Conservation (phyloP, 2,888 invertebrate genomes). For the Euzophera pinguis region DNA sequence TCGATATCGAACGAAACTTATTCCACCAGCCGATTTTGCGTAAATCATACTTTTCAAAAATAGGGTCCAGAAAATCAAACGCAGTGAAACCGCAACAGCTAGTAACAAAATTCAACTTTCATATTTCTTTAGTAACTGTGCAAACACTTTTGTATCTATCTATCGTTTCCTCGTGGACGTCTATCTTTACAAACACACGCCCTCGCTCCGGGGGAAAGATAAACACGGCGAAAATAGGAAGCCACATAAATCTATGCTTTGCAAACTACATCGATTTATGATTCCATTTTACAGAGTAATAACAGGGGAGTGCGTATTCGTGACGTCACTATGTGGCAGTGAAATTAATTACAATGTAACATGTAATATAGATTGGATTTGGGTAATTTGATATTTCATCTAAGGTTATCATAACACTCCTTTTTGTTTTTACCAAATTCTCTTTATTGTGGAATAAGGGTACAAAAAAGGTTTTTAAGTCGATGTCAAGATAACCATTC, state of each 20-base stretch:
- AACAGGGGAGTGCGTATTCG: slow-evolving; percentile 1
- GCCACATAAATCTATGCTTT: slow-evolving; percentile 26
- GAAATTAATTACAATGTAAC: background rate
- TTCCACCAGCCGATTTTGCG: too few relatives aligned
- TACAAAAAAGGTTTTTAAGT: too few relatives aligned
- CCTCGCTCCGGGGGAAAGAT: slow-evolving; percentile 13
- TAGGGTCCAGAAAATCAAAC: too few relatives aligned
- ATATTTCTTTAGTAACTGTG: background rate
- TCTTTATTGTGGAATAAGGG: too few relatives aligned
- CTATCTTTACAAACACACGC: slow-evolving; percentile 7
- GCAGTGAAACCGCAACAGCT: background rate
- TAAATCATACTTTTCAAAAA: too few relatives aligned
- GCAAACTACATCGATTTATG: slow-evolving; percentile 20
- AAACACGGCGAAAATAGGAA: slow-evolving; percentile 29
- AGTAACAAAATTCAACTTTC: background rate
- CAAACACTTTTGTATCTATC: slow-evolving; percentile 14
- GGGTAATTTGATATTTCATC: too few relatives aligned
- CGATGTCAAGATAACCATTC: too few relatives aligned
- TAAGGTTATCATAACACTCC: too few relatives aligned
- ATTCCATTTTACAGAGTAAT: slow-evolving; percentile 4
- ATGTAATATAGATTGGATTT: too few relatives aligned
- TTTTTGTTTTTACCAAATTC: too few relatives aligned
- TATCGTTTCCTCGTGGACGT: slow-evolving; percentile 9
- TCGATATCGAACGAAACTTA: too few relatives aligned
- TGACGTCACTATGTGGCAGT: background rate